These are phyloP conservation scores for Apis cerana DNA, from an alignment of 1,140 invertebrate species.

Conservation along the genomic window DNA sequence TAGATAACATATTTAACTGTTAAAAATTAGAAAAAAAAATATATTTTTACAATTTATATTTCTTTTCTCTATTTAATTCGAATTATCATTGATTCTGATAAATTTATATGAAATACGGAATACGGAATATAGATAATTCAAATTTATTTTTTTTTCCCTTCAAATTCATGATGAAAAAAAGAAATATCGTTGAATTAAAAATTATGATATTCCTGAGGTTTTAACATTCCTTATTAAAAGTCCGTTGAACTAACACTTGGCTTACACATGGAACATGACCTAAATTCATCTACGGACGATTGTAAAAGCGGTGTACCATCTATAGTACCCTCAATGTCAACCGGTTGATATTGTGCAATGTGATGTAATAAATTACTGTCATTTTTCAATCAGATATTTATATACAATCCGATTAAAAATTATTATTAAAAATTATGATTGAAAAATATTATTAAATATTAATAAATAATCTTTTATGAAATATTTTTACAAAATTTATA, in stretches of 20 bases:
- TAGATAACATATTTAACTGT: background rate
- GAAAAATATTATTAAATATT: background rate
- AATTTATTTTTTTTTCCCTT: background rate
- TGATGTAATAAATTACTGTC: slow-evolving; percentile 32
- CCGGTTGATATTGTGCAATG: slow-evolving; percentile 42
- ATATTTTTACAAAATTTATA: background rate
- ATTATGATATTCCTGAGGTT: background rate
- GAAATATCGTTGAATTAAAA: background rate
- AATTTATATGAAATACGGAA: background rate
- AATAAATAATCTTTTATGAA: background rate
- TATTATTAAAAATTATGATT: background rate
- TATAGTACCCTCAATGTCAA: slow-evolving; percentile 42
- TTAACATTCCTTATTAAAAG: background rate
- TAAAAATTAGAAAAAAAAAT: background rate
- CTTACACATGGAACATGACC: slow-evolving; percentile 26
- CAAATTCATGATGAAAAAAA: background rate
- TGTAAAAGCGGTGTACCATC: slow-evolving; percentile 1
- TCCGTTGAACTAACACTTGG: slow-evolving; percentile 27
- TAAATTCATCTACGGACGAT: slow-evolving; percentile 32
- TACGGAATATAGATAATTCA: background rate
- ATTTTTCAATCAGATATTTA: background rate
- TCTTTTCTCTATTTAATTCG: background rate
- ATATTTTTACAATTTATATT: background rate
- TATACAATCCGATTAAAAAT: background rate
- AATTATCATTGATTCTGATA: background rate